Evolutionary conservation across 2,797 vertebrate genomes (phyloP).

Genomic region (Mus caroli): DNA sequence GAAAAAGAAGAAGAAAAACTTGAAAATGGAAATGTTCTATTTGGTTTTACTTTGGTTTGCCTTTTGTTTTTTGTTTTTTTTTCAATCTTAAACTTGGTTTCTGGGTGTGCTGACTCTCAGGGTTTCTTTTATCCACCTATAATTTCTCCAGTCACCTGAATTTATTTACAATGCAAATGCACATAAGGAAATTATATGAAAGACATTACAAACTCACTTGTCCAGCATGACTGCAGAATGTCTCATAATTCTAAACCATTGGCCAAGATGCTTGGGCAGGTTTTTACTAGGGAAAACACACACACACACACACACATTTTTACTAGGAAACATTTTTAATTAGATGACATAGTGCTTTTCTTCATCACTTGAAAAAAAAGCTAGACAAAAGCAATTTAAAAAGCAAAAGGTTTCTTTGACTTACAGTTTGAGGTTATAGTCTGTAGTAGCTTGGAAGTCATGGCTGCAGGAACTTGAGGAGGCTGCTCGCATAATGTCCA

Average conservation of each 20-base stretch:
- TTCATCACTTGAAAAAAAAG: background rate
- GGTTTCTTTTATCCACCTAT: conserved; percentile 61
- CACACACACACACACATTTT: background rate
- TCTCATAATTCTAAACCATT: conserved; percentile 45
- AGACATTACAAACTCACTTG: conserved; percentile 33
- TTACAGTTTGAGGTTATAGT: background rate
- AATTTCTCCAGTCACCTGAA: conserved; percentile 79
- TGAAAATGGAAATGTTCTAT: conserved; percentile 23
- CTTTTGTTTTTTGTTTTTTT: background rate
- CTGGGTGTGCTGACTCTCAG: conserved; percentile 35
- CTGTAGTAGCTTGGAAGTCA: background rate
- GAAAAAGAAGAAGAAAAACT: background rate
- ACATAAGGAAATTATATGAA: conserved; percentile 48
- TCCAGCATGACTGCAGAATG: background rate
- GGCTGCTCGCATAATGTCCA: background rate
- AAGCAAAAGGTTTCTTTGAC: background rate
- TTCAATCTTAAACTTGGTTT: conserved; percentile 44
- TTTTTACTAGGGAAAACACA: background rate
- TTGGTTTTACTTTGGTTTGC: background rate
- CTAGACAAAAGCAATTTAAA: background rate
- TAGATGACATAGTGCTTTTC: background rate
- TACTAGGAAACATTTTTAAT: background rate
- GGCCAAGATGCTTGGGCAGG: background rate
- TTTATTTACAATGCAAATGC: conserved; percentile 51
- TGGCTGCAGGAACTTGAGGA: background rate